Conservation (phyloP, 1,140 invertebrate species). For the Eumaeus atala region DNA sequence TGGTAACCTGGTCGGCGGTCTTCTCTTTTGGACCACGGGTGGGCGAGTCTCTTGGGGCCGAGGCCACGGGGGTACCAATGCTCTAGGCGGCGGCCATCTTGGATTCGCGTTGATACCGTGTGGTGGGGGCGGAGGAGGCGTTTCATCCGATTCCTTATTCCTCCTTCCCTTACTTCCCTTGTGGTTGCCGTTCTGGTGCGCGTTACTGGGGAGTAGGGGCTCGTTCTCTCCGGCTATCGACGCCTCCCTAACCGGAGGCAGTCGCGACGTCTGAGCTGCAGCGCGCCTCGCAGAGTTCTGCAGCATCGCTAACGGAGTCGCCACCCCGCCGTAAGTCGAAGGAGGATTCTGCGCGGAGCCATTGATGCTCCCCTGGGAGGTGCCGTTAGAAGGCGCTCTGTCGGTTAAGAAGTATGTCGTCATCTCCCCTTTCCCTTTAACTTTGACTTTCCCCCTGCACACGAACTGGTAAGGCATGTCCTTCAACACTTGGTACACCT, state of each 20-base stretch:
- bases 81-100: constrained; percentile 66
- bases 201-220: constrained; percentile 77
- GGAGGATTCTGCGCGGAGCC: constrained; percentile 49
- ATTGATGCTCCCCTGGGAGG: constrained; percentile 35
- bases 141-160: constrained; percentile 56
- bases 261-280: constrained; percentile 53
- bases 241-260: constrained; percentile 63
- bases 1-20: constrained; percentile 59
- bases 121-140: constrained; percentile 73
- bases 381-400: constrained; percentile 55
- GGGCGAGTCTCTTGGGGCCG: constrained; percentile 60
- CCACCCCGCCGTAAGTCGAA: constrained; percentile 79
- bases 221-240: constrained; percentile 78
- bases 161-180: constrained; percentile 67
- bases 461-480: constrained; percentile 85
- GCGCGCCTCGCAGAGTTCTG: constrained; percentile 74
- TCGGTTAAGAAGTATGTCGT: constrained; percentile 92
- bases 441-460: constrained; percentile 90
- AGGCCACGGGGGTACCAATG: constrained; percentile 75
- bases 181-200: constrained; percentile 72
- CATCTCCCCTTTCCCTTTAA: constrained; percentile 96
- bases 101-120: constrained; percentile 55
- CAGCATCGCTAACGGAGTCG: constrained; percentile 80
- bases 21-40: constrained; percentile 49
- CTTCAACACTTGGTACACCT: constrained; percentile 83